Evolutionary conservation across 2,113 vertebrate species (phyloP).

Genomic region (Erpornis zantholeuca): DNA sequence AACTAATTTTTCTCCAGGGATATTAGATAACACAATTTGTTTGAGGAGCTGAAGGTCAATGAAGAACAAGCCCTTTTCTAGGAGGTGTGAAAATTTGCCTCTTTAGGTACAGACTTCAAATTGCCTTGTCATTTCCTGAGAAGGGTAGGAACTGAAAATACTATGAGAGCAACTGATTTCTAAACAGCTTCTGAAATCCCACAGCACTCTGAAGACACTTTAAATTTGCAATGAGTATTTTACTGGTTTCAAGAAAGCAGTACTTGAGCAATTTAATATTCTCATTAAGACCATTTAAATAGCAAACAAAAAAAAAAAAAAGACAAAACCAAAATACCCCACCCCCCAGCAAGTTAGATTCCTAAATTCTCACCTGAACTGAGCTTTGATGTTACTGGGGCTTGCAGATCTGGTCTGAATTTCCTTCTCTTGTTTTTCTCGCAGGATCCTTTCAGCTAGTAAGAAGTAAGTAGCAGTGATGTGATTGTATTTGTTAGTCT

Average conservation of each 20-base stretch:
- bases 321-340: no score
- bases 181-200: background rate
- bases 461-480: conserved; percentile 99
- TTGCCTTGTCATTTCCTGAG: background rate
- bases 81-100: background rate
- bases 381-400: conserved; percentile 95
- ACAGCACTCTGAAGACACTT: background rate
- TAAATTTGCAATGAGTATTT: background rate
- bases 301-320: background rate
- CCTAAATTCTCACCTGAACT: conserved; percentile 87
- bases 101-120: background rate
- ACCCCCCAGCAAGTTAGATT: background rate
- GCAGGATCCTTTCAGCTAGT: conserved; percentile 91
- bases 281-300: background rate
- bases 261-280: background rate
- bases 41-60: background rate
- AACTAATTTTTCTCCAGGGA: background rate
- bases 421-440: conserved; percentile 97
- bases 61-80: background rate
- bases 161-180: background rate
- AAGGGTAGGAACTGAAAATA: background rate
- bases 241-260: background rate
- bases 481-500: conserved; percentile 98
- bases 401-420: conserved; percentile 92
- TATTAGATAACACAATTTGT: background rate